These are phyloP conservation scores for Eciton burchellii DNA, from an alignment of 1,140 invertebrate species.

Conservation along the genomic window DNA sequence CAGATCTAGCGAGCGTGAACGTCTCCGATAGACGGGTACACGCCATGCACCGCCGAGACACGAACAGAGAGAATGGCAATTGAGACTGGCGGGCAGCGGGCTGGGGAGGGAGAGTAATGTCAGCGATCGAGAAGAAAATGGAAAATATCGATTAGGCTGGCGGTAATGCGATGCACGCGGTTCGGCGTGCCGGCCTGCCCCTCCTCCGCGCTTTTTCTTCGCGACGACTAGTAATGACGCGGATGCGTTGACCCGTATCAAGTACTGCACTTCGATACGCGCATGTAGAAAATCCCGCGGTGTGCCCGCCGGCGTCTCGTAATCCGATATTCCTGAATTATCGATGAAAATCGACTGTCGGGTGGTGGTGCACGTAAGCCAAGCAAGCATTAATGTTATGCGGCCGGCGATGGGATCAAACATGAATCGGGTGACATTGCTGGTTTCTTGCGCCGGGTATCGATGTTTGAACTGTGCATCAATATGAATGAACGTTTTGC, in stretches of 20 bases:
- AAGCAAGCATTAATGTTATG: constrained; percentile 61
- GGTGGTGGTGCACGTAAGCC: constrained; percentile 42
- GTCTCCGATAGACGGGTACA: constrained; percentile 38
- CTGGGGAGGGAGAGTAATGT: background rate
- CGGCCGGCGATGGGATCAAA: constrained; percentile 46
- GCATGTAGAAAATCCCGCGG: constrained; percentile 37
- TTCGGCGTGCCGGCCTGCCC: constrained; percentile 21
- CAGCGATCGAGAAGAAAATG: constrained; percentile 63
- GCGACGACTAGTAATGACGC: constrained; percentile 44
- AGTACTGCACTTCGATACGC: background rate
- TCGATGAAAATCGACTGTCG: constrained; percentile 65
- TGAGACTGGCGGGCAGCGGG: too few species aligned
- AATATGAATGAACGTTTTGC: constrained; percentile 41
- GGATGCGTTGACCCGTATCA: background rate
- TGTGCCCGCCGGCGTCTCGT: constrained; percentile 64
- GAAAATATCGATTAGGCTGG: constrained; percentile 73
- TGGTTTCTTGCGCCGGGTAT: constrained; percentile 42
- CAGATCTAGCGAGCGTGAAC: constrained; percentile 42
- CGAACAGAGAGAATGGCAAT: constrained; percentile 19
- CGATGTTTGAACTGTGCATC: constrained; percentile 36
- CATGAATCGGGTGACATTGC: constrained; percentile 42
- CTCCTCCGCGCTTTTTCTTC: constrained; percentile 17
- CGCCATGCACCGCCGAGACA: constrained; percentile 7
- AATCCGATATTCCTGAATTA: constrained; percentile 74
- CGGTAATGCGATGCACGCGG: constrained; percentile 41